Evolutionary conservation across 2,888 invertebrate species (phyloP).

Genomic region (Xanthia togata): DNA sequence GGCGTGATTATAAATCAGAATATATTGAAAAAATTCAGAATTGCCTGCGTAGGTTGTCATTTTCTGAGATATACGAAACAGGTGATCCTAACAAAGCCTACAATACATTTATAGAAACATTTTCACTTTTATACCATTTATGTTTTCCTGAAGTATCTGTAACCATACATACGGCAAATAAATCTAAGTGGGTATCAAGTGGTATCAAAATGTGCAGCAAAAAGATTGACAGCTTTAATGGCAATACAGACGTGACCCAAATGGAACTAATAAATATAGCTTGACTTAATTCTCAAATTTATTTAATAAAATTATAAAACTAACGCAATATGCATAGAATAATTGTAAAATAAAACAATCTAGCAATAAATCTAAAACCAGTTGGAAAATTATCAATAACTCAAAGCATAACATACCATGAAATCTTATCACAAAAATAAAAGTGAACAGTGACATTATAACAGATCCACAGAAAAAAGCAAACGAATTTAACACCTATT

Average conservation of each 20-base stretch:
- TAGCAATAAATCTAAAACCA: neutral
- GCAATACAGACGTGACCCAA: neutral
- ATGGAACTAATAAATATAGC: neutral
- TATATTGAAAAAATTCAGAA: too few species aligned
- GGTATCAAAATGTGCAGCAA: neutral
- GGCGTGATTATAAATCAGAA: too few species aligned
- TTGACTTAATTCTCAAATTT: neutral
- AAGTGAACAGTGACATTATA: too few species aligned
- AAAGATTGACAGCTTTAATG: neutral
- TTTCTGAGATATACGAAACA: neutral
- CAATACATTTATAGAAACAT: neutral
- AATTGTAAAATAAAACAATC: neutral
- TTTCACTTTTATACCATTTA: neutral
- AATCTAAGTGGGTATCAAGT: neutral
- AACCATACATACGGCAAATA: constrained; percentile 4
- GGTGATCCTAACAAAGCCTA: neutral
- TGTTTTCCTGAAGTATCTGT: neutral
- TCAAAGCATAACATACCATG: constrained; percentile 3
- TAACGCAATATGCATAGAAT: neutral
- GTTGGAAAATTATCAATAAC: constrained; percentile 1
- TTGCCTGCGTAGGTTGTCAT: neutral
- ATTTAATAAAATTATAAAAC: neutral
- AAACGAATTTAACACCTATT: too few species aligned
- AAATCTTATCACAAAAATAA: too few species aligned
- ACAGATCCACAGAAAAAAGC: too few species aligned